Conservation (phyloP, 1,140 invertebrate genomes). For the Cydia splendana region DNA sequence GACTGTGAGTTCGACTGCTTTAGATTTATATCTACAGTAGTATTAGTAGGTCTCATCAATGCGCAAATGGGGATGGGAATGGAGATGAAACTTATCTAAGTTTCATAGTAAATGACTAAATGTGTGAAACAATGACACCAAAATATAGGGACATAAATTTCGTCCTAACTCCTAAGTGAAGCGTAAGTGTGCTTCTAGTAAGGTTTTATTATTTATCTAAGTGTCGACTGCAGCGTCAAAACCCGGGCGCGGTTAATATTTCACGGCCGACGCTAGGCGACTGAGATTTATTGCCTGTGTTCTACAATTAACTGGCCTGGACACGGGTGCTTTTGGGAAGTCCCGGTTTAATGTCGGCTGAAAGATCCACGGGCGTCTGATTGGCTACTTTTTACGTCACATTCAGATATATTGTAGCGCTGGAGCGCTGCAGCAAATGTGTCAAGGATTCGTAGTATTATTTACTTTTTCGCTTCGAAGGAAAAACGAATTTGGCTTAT, state of each 20-base stretch:
- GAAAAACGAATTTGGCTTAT: too few relatives aligned
- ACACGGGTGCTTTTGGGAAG: constrained; percentile 35
- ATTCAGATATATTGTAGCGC: too few relatives aligned
- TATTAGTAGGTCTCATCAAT: too few relatives aligned
- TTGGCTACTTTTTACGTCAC: neutral
- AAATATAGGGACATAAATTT: constrained; percentile 7
- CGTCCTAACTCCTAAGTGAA: neutral
- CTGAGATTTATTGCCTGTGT: constrained; percentile 73
- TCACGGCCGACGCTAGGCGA: constrained; percentile 72
- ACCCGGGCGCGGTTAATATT: constrained; percentile 73
- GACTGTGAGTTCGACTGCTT: too few relatives aligned
- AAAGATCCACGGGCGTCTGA: neutral
- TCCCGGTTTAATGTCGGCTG: neutral
- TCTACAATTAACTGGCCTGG: constrained; percentile 68
- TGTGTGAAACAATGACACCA: neutral
- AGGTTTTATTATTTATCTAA: constrained; percentile 64
- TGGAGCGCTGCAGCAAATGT: too few relatives aligned
- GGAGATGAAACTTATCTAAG: too few relatives aligned
- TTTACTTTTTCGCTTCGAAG: too few relatives aligned
- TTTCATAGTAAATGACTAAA: too few relatives aligned
- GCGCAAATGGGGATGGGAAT: too few relatives aligned
- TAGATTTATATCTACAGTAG: too few relatives aligned
- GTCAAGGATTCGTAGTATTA: too few relatives aligned
- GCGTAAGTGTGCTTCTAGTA: constrained; percentile 43
- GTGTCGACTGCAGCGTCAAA: constrained; percentile 59